A percentile compares a stretch with the other conserved stretches of the same genome.
phyloP scores from a whole-genome alignment of 2,888 invertebrate species.

The Amorpha juglandis region DNA sequence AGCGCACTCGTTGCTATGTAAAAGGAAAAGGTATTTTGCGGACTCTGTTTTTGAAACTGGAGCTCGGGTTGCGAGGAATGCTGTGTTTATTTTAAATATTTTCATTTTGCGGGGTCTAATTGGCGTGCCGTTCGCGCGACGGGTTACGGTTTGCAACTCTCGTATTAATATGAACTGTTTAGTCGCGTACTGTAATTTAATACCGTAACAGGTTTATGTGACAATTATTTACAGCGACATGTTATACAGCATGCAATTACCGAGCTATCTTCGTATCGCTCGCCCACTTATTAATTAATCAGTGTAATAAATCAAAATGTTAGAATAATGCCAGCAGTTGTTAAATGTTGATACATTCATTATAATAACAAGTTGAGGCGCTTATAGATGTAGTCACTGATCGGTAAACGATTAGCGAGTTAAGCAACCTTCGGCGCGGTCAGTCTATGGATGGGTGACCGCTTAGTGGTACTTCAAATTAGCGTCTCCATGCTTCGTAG shows the following conservation, averaged over 20 bases:
- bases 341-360: no score
- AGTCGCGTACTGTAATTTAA: constrained; percentile 22
- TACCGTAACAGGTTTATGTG: constrained; percentile 21
- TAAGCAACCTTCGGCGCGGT: no score
- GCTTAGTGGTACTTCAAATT: no score
- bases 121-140: constrained; percentile 29
- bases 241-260: constrained; percentile 1
- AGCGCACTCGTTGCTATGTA: constrained; percentile 55
- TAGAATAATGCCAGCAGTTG: no score
- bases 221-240: background rate
- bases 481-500: no score
- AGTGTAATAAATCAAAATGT: no score
- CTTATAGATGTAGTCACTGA: no score
- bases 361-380: no score
- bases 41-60: constrained; percentile 63
- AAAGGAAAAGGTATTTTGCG: constrained; percentile 40
- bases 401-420: no score
- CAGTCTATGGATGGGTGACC: no score
- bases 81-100: constrained; percentile 32
- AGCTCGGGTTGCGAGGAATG: constrained; percentile 45
- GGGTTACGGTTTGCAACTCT: constrained; percentile 20
- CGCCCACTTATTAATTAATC: no score
- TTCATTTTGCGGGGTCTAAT: constrained; percentile 37
- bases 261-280: background rate
- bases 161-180: constrained; percentile 18